Percentiles rank a stretch among this genome's conserved stretches.
phyloP scores from a whole-genome alignment of 2,888 invertebrate genomes.

The Drosophila kambysellisi region DNA sequence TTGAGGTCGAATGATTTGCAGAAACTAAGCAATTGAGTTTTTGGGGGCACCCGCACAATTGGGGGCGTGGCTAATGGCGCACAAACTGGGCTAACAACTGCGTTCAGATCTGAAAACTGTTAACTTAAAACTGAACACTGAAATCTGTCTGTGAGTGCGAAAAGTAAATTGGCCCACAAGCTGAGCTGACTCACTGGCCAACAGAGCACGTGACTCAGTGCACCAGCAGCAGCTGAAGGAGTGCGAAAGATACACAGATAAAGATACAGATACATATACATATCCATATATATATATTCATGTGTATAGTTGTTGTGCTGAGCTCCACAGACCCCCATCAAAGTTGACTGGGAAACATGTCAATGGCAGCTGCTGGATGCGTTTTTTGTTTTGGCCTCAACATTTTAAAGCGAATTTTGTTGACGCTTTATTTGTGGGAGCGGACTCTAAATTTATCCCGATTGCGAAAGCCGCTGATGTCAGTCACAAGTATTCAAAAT shows the following conservation, averaged over 20 bases:
- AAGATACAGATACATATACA: background rate
- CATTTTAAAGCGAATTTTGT: background rate
- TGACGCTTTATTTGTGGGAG: conserved; percentile 21
- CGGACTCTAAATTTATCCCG: conserved; percentile 7
- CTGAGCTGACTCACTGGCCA: conserved; percentile 23
- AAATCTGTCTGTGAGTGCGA: conserved; percentile 18
- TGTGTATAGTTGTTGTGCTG: background rate
- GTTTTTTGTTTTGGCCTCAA: conserved; percentile 3
- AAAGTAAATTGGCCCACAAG: conserved; percentile 19
- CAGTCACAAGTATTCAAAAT: conserved; percentile 9
- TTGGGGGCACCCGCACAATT: conserved; percentile 1
- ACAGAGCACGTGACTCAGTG: conserved; percentile 23
- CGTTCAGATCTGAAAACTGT: background rate
- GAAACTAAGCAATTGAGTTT: conserved; percentile 8
- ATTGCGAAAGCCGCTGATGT: conserved; percentile 30
- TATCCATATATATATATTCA: background rate
- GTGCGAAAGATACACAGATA: background rate
- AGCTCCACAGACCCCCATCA: conserved; percentile 18
- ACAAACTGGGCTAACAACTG: background rate
- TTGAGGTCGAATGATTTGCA: conserved; percentile 16
- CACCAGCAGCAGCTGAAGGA: background rate
- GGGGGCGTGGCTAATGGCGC: conserved; percentile 29
- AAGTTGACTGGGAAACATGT: conserved; percentile 20
- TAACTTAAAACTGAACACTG: background rate
- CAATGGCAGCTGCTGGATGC: conserved; percentile 35